Evolutionary conservation across 2,888 invertebrate genomes (phyloP).

Genomic region (Pammene aurita): DNA sequence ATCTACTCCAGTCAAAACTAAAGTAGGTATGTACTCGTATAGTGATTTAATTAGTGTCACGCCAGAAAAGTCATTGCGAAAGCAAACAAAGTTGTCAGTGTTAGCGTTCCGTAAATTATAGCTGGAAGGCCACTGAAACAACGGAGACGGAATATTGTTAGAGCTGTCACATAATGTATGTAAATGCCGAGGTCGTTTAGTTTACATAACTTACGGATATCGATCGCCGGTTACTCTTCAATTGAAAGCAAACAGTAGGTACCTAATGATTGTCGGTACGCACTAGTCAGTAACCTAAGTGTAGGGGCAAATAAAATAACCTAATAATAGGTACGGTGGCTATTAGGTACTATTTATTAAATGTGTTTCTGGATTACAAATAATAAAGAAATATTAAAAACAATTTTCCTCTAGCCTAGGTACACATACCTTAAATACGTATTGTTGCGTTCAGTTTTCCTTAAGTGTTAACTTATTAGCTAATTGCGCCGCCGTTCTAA

Average conservation of each 20-base stretch:
- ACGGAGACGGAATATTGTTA: slow-evolving; percentile 15
- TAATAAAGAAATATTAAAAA: too few relatives aligned
- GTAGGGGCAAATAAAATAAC: too few relatives aligned
- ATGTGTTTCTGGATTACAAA: too few relatives aligned
- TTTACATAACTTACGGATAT: slow-evolving; percentile 37
- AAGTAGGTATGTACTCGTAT: too few relatives aligned
- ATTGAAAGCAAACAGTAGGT: slow-evolving; percentile 5
- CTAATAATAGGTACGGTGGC: too few relatives aligned
- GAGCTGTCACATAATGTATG: slow-evolving; percentile 29
- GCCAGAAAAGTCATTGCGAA: slow-evolving; percentile 6
- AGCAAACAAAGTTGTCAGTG: slow-evolving; percentile 23
- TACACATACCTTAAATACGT: too few relatives aligned
- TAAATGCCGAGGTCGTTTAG: slow-evolving; percentile 22
- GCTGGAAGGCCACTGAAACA: slow-evolving; percentile 32
- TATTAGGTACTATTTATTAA: too few relatives aligned
- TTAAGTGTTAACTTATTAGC: too few relatives aligned
- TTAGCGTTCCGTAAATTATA: slow-evolving; percentile 20
- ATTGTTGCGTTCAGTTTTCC: too few relatives aligned
- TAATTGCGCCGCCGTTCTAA: too few relatives aligned
- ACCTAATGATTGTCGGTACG: slow-evolving; percentile 44
- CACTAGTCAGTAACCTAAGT: slow-evolving; percentile 10
- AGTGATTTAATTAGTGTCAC: neutral
- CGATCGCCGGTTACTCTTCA: slow-evolving; percentile 18
- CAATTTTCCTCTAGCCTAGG: too few relatives aligned
- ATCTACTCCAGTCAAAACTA: too few relatives aligned